Conservation (phyloP, 2,888 invertebrate species). For the Eupeodes luniger region DNA sequence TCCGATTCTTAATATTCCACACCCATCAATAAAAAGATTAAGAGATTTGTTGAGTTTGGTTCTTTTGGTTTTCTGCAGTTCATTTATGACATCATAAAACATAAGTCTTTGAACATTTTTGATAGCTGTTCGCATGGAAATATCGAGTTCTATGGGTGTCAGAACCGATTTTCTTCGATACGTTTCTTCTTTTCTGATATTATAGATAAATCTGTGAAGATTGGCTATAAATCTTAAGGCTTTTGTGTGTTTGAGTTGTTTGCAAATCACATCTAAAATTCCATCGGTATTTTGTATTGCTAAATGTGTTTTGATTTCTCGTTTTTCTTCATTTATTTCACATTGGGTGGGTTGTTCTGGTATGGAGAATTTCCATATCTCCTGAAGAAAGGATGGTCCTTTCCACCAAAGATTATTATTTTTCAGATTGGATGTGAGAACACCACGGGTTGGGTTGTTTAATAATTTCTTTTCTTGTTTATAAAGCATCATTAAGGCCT, state of each 20-base stretch:
- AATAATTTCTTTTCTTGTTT: too few relatives aligned
- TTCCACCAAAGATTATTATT: not conserved
- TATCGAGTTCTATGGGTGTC: conserved; percentile 3
- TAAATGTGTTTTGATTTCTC: not conserved
- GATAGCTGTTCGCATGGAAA: not conserved
- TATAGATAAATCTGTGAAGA: not conserved
- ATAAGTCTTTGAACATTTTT: too few relatives aligned
- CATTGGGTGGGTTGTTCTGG: not conserved
- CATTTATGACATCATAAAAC: not conserved
- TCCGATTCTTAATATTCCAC: conserved; percentile 20
- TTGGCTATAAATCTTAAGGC: too few relatives aligned
- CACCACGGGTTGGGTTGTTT: too few relatives aligned
- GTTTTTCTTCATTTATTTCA: conserved; percentile 3
- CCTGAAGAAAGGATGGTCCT: conserved; percentile 32
- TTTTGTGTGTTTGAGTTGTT: too few relatives aligned
- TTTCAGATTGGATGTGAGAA: not conserved
- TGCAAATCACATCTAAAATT: too few relatives aligned
- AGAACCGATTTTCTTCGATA: conserved; percentile 3
- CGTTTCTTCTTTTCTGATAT: not conserved
- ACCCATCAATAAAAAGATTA: conserved; percentile 17
- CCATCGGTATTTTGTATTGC: too few relatives aligned
- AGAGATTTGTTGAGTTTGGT: conserved; percentile 6
- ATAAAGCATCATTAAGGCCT: too few relatives aligned
- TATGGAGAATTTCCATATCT: conserved; percentile 2
- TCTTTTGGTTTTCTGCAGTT: not conserved